Base-by-base conservation (phyloP, 2,888 invertebrate species). In the Hetaerina titia region DNA sequence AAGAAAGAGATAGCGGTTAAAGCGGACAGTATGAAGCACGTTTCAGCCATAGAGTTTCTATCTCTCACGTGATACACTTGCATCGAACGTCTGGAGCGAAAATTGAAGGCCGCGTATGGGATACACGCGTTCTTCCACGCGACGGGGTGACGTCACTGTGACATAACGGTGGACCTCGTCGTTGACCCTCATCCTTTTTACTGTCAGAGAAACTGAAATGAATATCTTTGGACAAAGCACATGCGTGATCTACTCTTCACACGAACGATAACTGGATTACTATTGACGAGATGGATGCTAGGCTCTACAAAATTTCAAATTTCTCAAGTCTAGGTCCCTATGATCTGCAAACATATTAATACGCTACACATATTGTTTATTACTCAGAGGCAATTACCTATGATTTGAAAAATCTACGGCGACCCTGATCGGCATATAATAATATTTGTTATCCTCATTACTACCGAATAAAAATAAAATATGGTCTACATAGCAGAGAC, bases 81-180 rank as follows among this genome's bases (percentile, higher is more conserved):
- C 69, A n/a, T 22, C 45, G 63, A 31, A 63, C 64, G 19, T 64
- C 63, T 56, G 64, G 45, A 90, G 90, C 8, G 64, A 31, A 90
- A 90, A 64, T 90, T 64, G 90, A 90, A 90, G 90, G 90, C 90
- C 90, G 90, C 19, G 31, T 19, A 17, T 64, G 7, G 64, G 31
- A 64, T 22, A 90, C 90, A 90, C 90, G 90, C 90, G 90, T 9
- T 45, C 90, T 45, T 63, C 90, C 90, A 90, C 90, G 90, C 90
- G 90, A 90, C 90, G 15, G 25, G 45, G 31, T 90, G 90, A 90
- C 90, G 90, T 90, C 90, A 90, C 45, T 0, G 89, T 89, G 89
- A 89, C 58, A 60, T 25, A 89, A 89, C 25, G 45, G 90, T 17
- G 64, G 64, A 90, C 64, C 64, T 90, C 64, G 31, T 9, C 69